These are phyloP conservation scores for Synergus umbraculus DNA, from an alignment of 2,888 invertebrate species.

Conservation along the genomic window DNA sequence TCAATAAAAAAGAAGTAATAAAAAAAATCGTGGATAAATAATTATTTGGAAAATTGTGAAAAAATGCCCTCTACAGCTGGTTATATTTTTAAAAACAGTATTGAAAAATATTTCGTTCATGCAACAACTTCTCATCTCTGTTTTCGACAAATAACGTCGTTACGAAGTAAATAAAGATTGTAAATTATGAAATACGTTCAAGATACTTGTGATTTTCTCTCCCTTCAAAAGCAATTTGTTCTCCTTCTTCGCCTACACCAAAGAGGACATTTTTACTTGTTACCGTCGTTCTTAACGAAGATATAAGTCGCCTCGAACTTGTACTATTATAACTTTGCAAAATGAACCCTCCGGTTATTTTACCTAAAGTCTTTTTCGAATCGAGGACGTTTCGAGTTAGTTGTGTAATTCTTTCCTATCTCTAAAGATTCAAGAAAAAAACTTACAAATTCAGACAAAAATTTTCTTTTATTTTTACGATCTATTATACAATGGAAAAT, in stretches of 20 bases:
- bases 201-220: constrained; percentile 19
- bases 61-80: neutral
- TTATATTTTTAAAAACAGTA: neutral
- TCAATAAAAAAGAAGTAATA: too few relatives aligned
- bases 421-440: neutral
- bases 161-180: constrained; percentile 34
- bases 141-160: constrained; percentile 34
- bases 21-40: too few relatives aligned
- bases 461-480: constrained; percentile 25
- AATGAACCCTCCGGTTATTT: constrained; percentile 12
- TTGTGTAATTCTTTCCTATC: neutral
- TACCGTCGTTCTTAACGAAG: constrained; percentile 30
- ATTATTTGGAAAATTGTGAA: neutral
- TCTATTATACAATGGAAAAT: constrained; percentile 36
- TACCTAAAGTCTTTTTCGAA: neutral
- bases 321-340: constrained; percentile 28
- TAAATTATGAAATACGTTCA: constrained; percentile 31
- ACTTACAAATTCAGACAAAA: neutral
- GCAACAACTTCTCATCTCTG: constrained; percentile 8
- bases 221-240: constrained; percentile 27
- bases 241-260: constrained; percentile 20
- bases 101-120: neutral
- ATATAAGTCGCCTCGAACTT: constrained; percentile 33
- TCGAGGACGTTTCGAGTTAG: neutral
- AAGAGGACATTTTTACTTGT: constrained; percentile 37